A percentile compares a stretch with the other conserved stretches of the same genome.
Conservation (phyloP, 2,113 vertebrate species). For the Strigops habroptila region DNA sequence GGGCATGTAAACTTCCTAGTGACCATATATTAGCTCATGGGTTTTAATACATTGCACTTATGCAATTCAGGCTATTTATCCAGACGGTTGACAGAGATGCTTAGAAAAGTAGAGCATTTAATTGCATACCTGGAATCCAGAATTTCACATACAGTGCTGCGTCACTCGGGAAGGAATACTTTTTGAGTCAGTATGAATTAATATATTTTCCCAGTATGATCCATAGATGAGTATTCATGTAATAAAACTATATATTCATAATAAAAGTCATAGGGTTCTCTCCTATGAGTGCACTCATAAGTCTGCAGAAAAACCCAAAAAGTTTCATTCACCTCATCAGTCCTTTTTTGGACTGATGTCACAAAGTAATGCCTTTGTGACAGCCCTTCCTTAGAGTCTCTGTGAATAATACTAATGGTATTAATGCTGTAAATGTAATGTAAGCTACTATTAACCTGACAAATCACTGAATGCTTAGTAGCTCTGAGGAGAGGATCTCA, state of each 20-base stretch:
- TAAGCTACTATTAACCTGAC: not conserved
- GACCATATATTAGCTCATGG: slow-evolving; percentile 61
- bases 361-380: not conserved
- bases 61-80: slow-evolving; percentile 55
- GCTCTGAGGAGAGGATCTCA: slow-evolving; percentile 1
- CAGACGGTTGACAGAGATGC: slow-evolving; percentile 36
- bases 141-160: slow-evolving; percentile 28
- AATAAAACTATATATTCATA: slow-evolving; percentile 32
- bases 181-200: slow-evolving; percentile 55
- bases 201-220: slow-evolving; percentile 23
- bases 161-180: not conserved
- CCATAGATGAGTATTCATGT: slow-evolving; percentile 4
- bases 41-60: slow-evolving; percentile 42
- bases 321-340: not conserved
- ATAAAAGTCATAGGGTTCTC: not conserved
- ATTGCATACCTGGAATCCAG: slow-evolving; percentile 53
- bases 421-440: slow-evolving; percentile 1
- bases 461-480: not conserved
- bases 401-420: slow-evolving; percentile 11
- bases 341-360: not conserved
- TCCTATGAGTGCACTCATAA: not conserved
- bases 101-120: slow-evolving; percentile 52
- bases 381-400: slow-evolving; percentile 11
- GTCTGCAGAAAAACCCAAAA: not conserved
- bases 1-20: slow-evolving; percentile 65